Evolutionary conservation across 2,888 invertebrate species (phyloP), one percentile per base, ranked within the genome.

Genomic region (Xanthorhoe spadicearia): DNA sequence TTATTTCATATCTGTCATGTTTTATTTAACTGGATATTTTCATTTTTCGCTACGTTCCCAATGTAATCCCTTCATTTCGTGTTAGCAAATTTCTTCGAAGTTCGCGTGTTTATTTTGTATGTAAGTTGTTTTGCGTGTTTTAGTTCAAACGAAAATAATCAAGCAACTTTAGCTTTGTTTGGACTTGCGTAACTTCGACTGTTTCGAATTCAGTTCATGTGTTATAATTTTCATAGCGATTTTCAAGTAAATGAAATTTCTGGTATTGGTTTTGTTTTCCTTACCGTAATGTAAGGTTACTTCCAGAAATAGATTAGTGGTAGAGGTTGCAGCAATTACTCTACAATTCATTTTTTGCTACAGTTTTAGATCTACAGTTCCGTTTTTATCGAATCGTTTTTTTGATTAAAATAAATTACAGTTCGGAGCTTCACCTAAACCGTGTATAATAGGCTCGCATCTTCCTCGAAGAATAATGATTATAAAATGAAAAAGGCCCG

Each of bases 401-500:
- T 83, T 81, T 83, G 81, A 83, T 79, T 78, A 83, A 61, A 83
- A 88, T 84, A 90, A 90, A 91, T 90, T 89, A 89, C 86, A 83
- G 84, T 83, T 83, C 82, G 78, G 84, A 81, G 82, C 82, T 83
- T 86, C 83, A 83, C 85, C 89, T 90, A 90, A 92, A 88, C 87
- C 88, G 86, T 87, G 83, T 88, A 88, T 91, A 91, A 91, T 90
- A 90, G 87, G 88, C 85, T 86, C 83, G 86, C 84, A 86, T 90
- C 87, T 87, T 84, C 86, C 78, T 83, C 86, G 85, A 88, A 89
- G 90, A 92, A 88, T 91, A 89, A 92, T 91, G 88, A 88, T 84
- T 89, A 88, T 86, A 90, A 91, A 92, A 91, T 89, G 89, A 91
- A 91, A 90, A 92, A 91, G 84, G 86, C 90, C 83, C 74, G 83